Percentiles rank a stretch among this genome's conserved stretches.
Conservation (phyloP, 1,140 invertebrate genomes). For the Pachypeltis micranthus region DNA sequence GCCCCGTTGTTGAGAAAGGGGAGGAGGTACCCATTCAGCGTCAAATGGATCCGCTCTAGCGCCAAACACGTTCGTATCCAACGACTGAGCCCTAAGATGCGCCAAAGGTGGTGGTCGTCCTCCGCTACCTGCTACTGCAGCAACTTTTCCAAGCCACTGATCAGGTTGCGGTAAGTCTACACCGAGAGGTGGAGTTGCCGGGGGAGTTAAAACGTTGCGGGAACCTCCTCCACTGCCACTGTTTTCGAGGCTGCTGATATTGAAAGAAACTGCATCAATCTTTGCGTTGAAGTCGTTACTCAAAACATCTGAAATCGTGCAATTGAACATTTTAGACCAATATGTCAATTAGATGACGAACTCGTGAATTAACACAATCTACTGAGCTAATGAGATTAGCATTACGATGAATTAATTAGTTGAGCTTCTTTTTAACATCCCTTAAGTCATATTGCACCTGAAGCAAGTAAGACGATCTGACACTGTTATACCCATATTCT, state of each 20-base stretch:
- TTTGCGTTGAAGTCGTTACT: slow-evolving; percentile 21
- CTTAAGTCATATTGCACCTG: too few relatives aligned
- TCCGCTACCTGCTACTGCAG: slow-evolving; percentile 31
- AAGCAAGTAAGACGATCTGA: too few relatives aligned
- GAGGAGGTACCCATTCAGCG: slow-evolving; percentile 59
- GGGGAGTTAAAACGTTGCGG: slow-evolving; percentile 36
- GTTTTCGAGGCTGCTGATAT: slow-evolving; percentile 26
- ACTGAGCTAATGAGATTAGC: too few relatives aligned
- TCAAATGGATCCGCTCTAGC: slow-evolving; percentile 67
- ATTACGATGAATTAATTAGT: too few relatives aligned
- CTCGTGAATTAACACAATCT: too few relatives aligned
- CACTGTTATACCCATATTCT: too few relatives aligned
- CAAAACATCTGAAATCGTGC: slow-evolving; percentile 26
- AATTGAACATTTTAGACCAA: too few relatives aligned
- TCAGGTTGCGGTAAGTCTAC: slow-evolving; percentile 53
- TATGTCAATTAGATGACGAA: too few relatives aligned
- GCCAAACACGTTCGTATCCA: slow-evolving; percentile 31
- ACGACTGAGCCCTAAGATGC: slow-evolving; percentile 48
- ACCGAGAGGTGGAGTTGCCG: slow-evolving; percentile 32
- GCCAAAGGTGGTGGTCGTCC: slow-evolving; percentile 34
- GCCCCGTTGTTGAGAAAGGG: slow-evolving; percentile 22
- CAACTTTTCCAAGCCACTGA: slow-evolving; percentile 63
- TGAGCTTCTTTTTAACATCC: too few relatives aligned
- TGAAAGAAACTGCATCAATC: slow-evolving; percentile 15
- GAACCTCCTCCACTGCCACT: slow-evolving; percentile 33